Percentiles rank a stretch among this genome's conserved stretches.
These are phyloP conservation scores for Dasypus novemcinctus DNA, from an alignment of 2,113 vertebrate species.

Conservation along the genomic window DNA sequence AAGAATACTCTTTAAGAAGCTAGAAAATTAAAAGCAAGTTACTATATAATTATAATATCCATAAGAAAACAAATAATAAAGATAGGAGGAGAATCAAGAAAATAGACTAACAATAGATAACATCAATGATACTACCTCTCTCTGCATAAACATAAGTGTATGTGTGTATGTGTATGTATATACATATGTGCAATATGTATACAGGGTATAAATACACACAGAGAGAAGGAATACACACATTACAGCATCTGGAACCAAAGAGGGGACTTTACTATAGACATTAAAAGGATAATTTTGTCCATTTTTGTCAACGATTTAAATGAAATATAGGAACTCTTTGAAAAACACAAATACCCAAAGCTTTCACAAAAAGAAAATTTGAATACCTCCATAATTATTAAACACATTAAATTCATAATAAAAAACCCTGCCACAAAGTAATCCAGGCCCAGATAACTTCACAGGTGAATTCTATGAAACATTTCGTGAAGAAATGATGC, in stretches of 20 bases:
- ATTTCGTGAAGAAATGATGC: neutral
- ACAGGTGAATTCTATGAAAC: neutral
- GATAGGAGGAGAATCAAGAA: neutral
- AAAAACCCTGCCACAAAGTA: neutral
- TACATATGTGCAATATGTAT: too few species aligned
- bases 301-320: neutral
- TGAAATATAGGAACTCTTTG: neutral
- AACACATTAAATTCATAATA: neutral
- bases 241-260: neutral
- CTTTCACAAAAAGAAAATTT: neutral
- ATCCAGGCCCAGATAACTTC: neutral
- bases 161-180: too few species aligned
- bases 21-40: neutral
- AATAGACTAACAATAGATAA: neutral
- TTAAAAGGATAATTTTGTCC: neutral
- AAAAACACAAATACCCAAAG: neutral
- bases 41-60: too few species aligned
- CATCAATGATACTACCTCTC: neutral
- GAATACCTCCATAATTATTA: neutral
- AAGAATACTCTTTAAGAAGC: neutral
- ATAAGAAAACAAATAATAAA: neutral
- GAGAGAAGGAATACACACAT: neutral
- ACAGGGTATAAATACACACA: neutral
- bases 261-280: neutral
- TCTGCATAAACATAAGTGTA: neutral